These are phyloP conservation scores for Pyxicephalus adspersus DNA, from an alignment of 2,113 vertebrate genomes.

Conservation along the genomic window DNA sequence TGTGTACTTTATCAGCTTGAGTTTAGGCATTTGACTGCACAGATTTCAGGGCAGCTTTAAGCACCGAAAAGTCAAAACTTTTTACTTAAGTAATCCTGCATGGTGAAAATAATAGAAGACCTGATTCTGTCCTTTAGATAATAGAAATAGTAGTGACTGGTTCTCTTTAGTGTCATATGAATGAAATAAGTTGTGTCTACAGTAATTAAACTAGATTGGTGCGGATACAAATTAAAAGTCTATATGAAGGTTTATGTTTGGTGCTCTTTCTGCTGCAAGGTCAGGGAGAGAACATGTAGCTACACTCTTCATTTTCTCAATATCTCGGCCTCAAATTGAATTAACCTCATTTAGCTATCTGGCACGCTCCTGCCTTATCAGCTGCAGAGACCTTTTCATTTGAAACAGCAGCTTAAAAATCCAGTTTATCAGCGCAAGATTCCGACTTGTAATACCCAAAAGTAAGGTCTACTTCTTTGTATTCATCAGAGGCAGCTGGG, in stretches of 20 bases:
- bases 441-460: constrained; percentile 15
- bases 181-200: no score
- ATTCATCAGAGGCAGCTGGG: no score
- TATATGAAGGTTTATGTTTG: not conserved
- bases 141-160: no score
- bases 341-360: constrained; percentile 42
- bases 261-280: constrained; percentile 17
- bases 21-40: no score
- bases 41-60: no score
- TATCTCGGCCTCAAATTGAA: constrained; percentile 42
- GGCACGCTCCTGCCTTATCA: constrained; percentile 18
- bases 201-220: no score
- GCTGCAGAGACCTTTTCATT: constrained; percentile 14
- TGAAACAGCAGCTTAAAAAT: not conserved
- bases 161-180: no score
- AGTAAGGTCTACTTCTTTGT: not conserved
- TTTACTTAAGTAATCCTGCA: no score
- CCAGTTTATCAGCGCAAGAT: constrained; percentile 10
- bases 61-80: no score
- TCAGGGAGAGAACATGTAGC: constrained; percentile 30
- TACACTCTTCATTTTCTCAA: constrained; percentile 33
- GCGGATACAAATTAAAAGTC: constrained; percentile 4
- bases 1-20: no score
- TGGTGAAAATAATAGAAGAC: no score
- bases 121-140: no score